phyloP scores from a whole-genome alignment of 2,113 vertebrate species.

The Phylloscopus whistleri region DNA sequence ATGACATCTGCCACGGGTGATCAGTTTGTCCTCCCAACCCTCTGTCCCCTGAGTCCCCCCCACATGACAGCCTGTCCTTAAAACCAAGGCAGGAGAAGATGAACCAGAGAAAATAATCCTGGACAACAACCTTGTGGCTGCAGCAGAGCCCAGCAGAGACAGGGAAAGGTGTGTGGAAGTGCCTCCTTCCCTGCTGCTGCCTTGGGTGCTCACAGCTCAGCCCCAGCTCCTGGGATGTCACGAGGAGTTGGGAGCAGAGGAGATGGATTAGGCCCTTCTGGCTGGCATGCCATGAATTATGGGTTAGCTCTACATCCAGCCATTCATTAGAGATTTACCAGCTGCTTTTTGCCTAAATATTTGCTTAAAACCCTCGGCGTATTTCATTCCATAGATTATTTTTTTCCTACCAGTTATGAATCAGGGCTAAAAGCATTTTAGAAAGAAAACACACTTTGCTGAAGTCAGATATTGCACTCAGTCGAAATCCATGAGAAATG shows the following conservation, averaged over 20 bases:
- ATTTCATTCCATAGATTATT: conserved; percentile 51
- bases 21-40: neutral
- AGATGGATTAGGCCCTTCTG: neutral
- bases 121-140: neutral
- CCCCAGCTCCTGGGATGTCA: neutral
- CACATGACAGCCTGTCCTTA: neutral
- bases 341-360: conserved; percentile 63
- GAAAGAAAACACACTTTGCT: conserved; percentile 46
- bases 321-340: conserved; percentile 51
- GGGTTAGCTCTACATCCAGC: neutral
- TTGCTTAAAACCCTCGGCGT: conserved; percentile 40
- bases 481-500: neutral
- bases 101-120: neutral
- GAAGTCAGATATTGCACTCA: neutral
- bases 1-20: neutral
- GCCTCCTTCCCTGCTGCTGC: neutral
- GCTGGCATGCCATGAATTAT: conserved; percentile 5
- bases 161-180: neutral
- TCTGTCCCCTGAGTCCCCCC: neutral
- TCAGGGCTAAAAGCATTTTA: conserved; percentile 20
- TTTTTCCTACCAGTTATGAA: conserved; percentile 49
- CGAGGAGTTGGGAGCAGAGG: neutral
- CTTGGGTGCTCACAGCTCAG: neutral
- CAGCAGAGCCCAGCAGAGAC: neutral
- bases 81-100: neutral